Base-by-base conservation (phyloP, 2,113 vertebrate genomes). In the Cyprinodon tularosa region DNA sequence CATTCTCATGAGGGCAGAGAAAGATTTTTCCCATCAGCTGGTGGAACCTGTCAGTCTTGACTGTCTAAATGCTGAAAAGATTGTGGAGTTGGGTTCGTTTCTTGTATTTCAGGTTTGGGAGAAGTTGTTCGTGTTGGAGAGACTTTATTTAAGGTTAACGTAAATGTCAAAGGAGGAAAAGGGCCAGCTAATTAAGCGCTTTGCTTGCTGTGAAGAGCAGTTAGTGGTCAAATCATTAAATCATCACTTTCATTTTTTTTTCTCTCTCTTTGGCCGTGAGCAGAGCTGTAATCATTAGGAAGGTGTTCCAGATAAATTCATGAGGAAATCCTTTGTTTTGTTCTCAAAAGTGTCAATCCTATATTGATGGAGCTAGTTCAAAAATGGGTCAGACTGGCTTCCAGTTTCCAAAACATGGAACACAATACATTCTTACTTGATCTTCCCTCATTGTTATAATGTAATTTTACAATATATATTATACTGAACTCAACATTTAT, bases 11-110 rank as follows among this genome's bases (percentile, higher is more conserved):
- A 75, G 47, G 45, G 78, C 83, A 82, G 68, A 86, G 86, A 85
- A 79, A 91, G 84, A 88, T 85, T 82, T 87, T 75, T 85, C 78
- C 91, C 82, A 92, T 93, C 86, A 72, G 50, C 13, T 62, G 72
- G 44, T 59, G 73, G 57, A 20, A 39, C 42, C 37, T 67, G 64
- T 77, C 71, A 67, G 59, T 14, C 47, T 40, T 40, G 60, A 29
- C 53, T 65, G 67, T 67, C 50, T 74, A 4, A 48, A 17, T 47
- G 71, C 36, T 20, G 65, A 53, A 74, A 57, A 47, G n/a, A 78
- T 59, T 66, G 63, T 80, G 61, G 72, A 81, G 64, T 77, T 65
- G 17, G 60, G 5, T 29, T 29, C 29, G 29, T 29, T 45, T 45
- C 9, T 45, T 45, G 5, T 45, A 15, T 57, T 15, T 57, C 17